Base-by-base conservation (phyloP, 1,140 invertebrate species). In the Olivierus martensii region DNA sequence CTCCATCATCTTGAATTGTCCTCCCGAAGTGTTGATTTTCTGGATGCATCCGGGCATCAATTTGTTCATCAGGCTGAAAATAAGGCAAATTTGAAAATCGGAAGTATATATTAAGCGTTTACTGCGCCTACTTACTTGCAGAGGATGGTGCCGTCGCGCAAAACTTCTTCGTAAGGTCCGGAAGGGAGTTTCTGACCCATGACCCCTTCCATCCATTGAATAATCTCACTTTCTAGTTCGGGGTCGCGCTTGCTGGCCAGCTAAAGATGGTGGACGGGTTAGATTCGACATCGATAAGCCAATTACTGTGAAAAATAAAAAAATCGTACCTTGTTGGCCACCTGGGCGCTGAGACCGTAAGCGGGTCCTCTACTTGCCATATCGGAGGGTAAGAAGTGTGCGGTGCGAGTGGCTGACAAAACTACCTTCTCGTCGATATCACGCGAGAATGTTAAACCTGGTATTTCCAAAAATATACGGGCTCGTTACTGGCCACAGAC, bases 1-100 rank as follows among this genome's bases (percentile, higher is more conserved):
- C 72, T 94, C 88, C 87, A 93, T 92, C 77, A 93, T 80, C 66
- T 90, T 91, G 79, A 93, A 94, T 61, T 89, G 84, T 63, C 83
- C 83, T 51, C 87, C 87, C 53, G 82, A 82, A 52, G 78, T 79
- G 76, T 91, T 89, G 71, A 92, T 84, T 71, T 91, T 93, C 64
- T 77, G 65, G 46, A 92, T 76, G 52, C 79, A 72, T 61, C 85
- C 85, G 34, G 89, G 88, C 54, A 77, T 72, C 55, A 94, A 69
- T 67, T 84, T 87, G 77, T 94, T 93, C 74, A 93, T 89, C 57
- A 93, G 68, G 47, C 73, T 75, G 28, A 28, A 28, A 28, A 28
- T 1, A 28, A 28, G 28, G 28, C 28, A 9, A 9, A n/a, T n/a
- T n/a, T n/a, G n/a, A n/a, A n/a, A n/a, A n/a, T n/a, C n/a, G n/a